These are phyloP conservation scores for Tachina grossa DNA, from an alignment of 2,888 invertebrate species.

Conservation along the genomic window DNA sequence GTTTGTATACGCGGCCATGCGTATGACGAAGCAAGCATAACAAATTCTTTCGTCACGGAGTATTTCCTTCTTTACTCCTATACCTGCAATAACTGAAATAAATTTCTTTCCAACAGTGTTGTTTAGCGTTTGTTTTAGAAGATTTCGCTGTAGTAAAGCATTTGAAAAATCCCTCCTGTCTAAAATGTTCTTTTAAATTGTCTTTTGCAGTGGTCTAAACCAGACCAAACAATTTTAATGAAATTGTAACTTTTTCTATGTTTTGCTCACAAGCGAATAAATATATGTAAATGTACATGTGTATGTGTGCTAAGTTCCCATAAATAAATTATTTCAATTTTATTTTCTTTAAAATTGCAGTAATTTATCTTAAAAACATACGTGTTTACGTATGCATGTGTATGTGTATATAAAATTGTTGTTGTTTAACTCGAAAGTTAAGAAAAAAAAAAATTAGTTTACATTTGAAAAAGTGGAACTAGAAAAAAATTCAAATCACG, in stretches of 20 bases:
- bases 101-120: too few relatives aligned
- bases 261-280: conserved; percentile 15
- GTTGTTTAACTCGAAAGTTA: conserved; percentile 8
- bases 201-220: too few relatives aligned
- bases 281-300: neutral
- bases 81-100: too few relatives aligned
- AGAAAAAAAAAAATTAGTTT: conserved; percentile 1
- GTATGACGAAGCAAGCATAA: too few relatives aligned
- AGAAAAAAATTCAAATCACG: conserved; percentile 61
- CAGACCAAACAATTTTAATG: conserved; percentile 52
- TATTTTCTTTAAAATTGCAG: conserved; percentile 56
- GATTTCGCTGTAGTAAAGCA: too few relatives aligned
- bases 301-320: neutral
- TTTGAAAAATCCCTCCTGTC: too few relatives aligned
- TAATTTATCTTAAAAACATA: conserved; percentile 51
- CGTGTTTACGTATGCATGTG: neutral
- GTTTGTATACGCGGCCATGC: too few relatives aligned
- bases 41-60: too few relatives aligned
- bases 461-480: neutral
- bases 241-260: conserved; percentile 41
- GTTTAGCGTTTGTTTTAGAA: too few relatives aligned
- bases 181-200: too few relatives aligned
- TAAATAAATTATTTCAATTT: conserved; percentile 62
- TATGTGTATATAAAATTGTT: neutral
- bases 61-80: too few relatives aligned